Percentiles rank a stretch among this genome's conserved stretches.
Conservation (phyloP, 2,113 vertebrate species). For the Oceanodroma tethys region DNA sequence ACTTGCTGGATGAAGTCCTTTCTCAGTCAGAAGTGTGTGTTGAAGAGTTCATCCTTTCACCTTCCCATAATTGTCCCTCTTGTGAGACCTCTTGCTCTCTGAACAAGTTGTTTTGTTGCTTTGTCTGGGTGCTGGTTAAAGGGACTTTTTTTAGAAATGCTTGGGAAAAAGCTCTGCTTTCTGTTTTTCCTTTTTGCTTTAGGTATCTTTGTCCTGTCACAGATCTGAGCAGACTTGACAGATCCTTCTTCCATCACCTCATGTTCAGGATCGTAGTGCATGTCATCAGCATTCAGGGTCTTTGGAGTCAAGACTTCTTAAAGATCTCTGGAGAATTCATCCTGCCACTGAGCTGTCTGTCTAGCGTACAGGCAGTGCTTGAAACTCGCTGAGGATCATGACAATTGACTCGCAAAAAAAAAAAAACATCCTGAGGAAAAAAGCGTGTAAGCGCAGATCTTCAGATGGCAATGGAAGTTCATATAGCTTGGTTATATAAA, state of each 20-base stretch:
- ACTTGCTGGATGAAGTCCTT: background rate
- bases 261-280: background rate
- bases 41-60: slow-evolving; percentile 11
- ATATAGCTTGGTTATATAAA: background rate
- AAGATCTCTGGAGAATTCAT: background rate
- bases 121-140: background rate
- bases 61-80: background rate
- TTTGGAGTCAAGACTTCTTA: background rate
- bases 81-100: background rate
- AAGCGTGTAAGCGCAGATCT: background rate
- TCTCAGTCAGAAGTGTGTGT: background rate
- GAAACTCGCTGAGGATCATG: background rate
- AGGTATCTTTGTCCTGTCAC: background rate
- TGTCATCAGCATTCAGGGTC: background rate
- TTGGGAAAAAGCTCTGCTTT: background rate
- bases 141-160: background rate
- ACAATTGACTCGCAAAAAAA: background rate
- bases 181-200: background rate
- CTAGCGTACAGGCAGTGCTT: background rate
- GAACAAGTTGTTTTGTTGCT: background rate
- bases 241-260: background rate
- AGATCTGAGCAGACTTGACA: background rate
- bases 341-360: background rate
- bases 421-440: background rate
- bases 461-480: background rate